These are phyloP conservation scores for Trachemys scripta DNA, from an alignment of 2,113 vertebrate species.

Conservation along the genomic window DNA sequence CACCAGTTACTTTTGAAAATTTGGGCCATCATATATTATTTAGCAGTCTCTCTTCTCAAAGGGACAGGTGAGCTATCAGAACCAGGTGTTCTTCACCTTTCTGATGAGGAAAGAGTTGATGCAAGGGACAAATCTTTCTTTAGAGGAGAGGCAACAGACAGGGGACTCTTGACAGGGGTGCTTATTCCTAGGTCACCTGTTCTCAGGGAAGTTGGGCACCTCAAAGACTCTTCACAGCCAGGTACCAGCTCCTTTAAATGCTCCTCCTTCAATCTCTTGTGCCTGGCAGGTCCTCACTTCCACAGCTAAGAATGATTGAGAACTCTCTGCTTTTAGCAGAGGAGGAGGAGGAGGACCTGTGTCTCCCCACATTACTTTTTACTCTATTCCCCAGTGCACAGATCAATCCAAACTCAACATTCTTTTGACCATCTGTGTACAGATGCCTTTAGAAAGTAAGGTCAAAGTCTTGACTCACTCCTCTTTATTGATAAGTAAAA, in stretches of 20 bases:
- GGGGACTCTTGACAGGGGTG: background rate
- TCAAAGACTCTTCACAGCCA: background rate
- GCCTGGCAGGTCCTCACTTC: constrained; percentile 10
- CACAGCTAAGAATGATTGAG: background rate
- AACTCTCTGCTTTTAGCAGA: constrained; percentile 32
- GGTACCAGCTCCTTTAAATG: constrained; percentile 38
- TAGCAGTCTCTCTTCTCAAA: constrained; percentile 29
- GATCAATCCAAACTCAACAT: background rate
- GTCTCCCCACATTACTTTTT: no score
- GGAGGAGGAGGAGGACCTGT: background rate
- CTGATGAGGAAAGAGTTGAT: constrained; percentile 23
- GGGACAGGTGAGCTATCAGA: constrained; percentile 4
- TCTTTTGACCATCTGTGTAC: background rate
- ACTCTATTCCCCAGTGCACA: background rate
- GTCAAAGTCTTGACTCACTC: background rate
- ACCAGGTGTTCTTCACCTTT: constrained; percentile 35
- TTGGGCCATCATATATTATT: constrained; percentile 48
- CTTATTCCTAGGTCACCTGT: constrained; percentile 23
- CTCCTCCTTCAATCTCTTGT: constrained; percentile 3
- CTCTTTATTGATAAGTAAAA: background rate
- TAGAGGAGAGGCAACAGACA: constrained; percentile 22
- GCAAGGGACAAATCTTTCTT: background rate
- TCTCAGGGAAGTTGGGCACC: constrained; percentile 31
- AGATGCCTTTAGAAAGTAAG: background rate
- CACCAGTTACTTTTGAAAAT: constrained; percentile 38